Conservation (phyloP, 2,888 invertebrate species). For the Perdita meconis region DNA sequence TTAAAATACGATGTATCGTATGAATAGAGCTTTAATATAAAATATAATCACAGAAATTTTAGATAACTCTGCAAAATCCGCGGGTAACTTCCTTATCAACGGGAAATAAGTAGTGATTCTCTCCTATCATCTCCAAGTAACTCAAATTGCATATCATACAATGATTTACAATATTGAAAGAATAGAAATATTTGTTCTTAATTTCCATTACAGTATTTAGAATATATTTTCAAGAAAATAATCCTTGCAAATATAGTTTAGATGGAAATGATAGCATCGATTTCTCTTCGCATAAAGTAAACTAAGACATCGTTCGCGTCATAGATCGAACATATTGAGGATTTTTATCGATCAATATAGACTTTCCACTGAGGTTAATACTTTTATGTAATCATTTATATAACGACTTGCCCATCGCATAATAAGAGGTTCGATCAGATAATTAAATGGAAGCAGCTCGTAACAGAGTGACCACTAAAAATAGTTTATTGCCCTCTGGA, state of each 20-base stretch:
- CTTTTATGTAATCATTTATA: slow-evolving; percentile 50
- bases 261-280: neutral
- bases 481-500: slow-evolving; percentile 22
- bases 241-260: neutral
- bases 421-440: slow-evolving; percentile 12
- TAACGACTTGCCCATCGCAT: slow-evolving; percentile 28
- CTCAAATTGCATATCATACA: neutral
- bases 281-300: neutral
- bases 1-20: no score
- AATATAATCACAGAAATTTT: neutral
- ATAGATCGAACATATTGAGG: slow-evolving; percentile 11
- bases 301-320: slow-evolving; percentile 5
- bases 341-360: slow-evolving; percentile 34
- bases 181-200: neutral
- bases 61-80: neutral
- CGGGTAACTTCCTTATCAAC: slow-evolving; percentile 28
- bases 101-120: neutral
- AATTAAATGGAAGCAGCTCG: slow-evolving; percentile 41
- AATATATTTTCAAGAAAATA: no score
- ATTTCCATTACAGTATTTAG: neutral
- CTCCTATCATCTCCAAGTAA: neutral
- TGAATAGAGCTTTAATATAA: no score
- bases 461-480: slow-evolving; percentile 17
- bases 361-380: slow-evolving; percentile 27
- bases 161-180: neutral